Percentiles rank a stretch among this genome's conserved stretches.
These are phyloP conservation scores for Drosophila paucipuncta DNA, from an alignment of 2,888 invertebrate species.

Conservation along the genomic window DNA sequence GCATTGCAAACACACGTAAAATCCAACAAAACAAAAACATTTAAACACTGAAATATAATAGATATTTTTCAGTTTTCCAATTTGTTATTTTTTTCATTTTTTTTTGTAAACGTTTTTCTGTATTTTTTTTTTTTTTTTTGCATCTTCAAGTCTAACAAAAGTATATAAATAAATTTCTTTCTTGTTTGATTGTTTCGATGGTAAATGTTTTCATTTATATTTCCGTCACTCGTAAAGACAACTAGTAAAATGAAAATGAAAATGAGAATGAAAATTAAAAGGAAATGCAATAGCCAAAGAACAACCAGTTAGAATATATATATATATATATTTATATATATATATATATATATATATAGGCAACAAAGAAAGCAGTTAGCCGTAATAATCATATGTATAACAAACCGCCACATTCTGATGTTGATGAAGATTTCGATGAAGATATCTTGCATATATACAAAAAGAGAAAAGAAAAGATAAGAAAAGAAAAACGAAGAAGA, in stretches of 20 bases:
- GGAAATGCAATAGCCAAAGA: conserved; percentile 20
- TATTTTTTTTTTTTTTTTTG: conserved; percentile 42
- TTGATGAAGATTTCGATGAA: conserved; percentile 7
- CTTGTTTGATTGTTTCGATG: conserved; percentile 85
- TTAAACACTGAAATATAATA: conserved; percentile 26
- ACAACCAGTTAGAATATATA: not conserved
- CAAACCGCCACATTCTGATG: conserved; percentile 49
- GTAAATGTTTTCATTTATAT: conserved; percentile 84
- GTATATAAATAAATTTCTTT: conserved; percentile 84
- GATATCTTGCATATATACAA: not conserved
- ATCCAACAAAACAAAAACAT: conserved; percentile 27
- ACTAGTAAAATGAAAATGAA: conserved; percentile 7
- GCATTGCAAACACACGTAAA: conserved; percentile 52
- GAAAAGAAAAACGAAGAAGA: not conserved
- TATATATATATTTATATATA: too few relatives aligned
- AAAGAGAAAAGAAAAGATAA: not conserved
- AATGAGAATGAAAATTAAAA: conserved; percentile 15
- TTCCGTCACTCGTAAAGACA: conserved; percentile 61
- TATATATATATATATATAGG: not conserved
- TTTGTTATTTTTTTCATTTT: conserved; percentile 12
- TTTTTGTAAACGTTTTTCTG: conserved; percentile 13
- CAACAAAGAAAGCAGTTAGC: conserved; percentile 10
- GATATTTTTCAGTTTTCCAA: conserved; percentile 10
- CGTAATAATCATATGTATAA: conserved; percentile 42
- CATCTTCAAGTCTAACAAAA: conserved; percentile 57